Evolutionary conservation across 2,113 vertebrate species (phyloP).

Genomic region (Scomber colias): DNA sequence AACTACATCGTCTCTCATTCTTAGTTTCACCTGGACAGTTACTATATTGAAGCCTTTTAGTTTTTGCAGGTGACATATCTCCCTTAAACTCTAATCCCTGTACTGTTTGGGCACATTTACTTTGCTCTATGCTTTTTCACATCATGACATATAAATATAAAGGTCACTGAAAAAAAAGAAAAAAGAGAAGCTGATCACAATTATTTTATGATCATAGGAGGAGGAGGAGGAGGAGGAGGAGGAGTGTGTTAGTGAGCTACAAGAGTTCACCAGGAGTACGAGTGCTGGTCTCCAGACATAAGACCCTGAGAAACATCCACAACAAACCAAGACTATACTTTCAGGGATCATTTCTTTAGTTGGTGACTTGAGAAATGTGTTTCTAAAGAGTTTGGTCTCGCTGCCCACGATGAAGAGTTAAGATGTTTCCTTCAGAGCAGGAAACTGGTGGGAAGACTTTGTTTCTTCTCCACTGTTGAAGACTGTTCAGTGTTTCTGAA

Average conservation of each 20-base stretch:
- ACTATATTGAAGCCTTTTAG: too few relatives aligned
- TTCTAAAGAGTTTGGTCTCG: slow-evolving; percentile 57
- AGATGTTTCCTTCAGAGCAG: slow-evolving; percentile 55
- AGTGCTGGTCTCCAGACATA: background rate
- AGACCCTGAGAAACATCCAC: slow-evolving; percentile 1
- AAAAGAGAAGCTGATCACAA: too few relatives aligned
- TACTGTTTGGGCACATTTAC: too few relatives aligned
- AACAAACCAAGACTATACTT: slow-evolving; percentile 57
- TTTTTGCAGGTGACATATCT: too few relatives aligned
- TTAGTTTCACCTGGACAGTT: too few relatives aligned
- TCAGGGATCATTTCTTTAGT: slow-evolving; percentile 69
- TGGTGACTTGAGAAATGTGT: slow-evolving; percentile 54
- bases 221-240: too few relatives aligned
- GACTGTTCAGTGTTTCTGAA: slow-evolving; percentile 39
- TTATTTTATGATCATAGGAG: background rate
- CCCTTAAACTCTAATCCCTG: too few relatives aligned
- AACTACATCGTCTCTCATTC: too few relatives aligned
- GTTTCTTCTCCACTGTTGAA: slow-evolving; percentile 44
- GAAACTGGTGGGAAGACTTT: slow-evolving; percentile 46
- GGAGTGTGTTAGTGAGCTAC: background rate
- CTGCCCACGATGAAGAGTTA: slow-evolving; percentile 46
- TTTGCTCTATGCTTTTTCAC: too few relatives aligned
- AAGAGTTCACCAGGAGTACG: background rate
- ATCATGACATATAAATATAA: too few relatives aligned
- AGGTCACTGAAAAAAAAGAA: too few relatives aligned